Percentiles rank a stretch among this genome's conserved stretches.
Conservation (phyloP, 2,888 invertebrate species). For the Caenorhabditis sulstoni region DNA sequence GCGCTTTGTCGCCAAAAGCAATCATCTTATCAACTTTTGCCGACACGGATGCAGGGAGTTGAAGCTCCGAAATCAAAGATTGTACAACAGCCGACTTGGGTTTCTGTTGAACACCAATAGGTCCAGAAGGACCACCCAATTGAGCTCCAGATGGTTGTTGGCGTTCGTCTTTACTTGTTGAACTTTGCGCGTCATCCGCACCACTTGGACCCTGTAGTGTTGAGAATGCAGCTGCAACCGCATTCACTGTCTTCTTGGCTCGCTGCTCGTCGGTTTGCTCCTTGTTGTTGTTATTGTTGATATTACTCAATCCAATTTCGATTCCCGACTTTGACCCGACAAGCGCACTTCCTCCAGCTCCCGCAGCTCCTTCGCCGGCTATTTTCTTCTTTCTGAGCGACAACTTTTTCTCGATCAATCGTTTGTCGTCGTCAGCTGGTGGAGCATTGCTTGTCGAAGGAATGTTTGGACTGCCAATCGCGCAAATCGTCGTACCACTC, state of each 20-base stretch:
- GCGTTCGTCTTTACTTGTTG: slow-evolving; percentile 14
- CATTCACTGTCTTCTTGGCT: slow-evolving; percentile 79
- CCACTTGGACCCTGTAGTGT: slow-evolving; percentile 38
- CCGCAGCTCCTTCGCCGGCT: slow-evolving; percentile 38
- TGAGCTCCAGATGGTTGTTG: slow-evolving; percentile 1
- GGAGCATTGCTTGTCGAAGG: slow-evolving; percentile 58
- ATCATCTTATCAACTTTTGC: slow-evolving; percentile 79
- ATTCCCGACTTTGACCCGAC: slow-evolving; percentile 66
- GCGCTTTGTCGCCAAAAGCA: slow-evolving; percentile 63
- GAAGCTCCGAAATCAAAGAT: slow-evolving; percentile 73
- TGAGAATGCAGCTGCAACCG: slow-evolving; percentile 78
- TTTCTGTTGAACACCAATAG: slow-evolving; percentile 34
- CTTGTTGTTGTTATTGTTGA: slow-evolving; percentile 45
- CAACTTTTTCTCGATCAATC: slow-evolving; percentile 72
- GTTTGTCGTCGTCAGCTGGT: slow-evolving; percentile 55
- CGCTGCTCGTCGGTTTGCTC: slow-evolving; percentile 74
- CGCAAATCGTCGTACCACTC: slow-evolving; percentile 71
- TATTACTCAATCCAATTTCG: slow-evolving; percentile 56
- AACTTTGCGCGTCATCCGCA: neutral
- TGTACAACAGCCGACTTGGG: slow-evolving; percentile 60
- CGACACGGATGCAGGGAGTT: slow-evolving; percentile 77
- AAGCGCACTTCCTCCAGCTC: slow-evolving; percentile 32
- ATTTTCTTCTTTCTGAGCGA: slow-evolving; percentile 68
- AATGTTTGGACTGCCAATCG: slow-evolving; percentile 64
- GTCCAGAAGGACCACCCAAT: slow-evolving; percentile 3